These are phyloP conservation scores for Fringilla coelebs DNA, from an alignment of 2,797 vertebrate species.

Conservation along the genomic window DNA sequence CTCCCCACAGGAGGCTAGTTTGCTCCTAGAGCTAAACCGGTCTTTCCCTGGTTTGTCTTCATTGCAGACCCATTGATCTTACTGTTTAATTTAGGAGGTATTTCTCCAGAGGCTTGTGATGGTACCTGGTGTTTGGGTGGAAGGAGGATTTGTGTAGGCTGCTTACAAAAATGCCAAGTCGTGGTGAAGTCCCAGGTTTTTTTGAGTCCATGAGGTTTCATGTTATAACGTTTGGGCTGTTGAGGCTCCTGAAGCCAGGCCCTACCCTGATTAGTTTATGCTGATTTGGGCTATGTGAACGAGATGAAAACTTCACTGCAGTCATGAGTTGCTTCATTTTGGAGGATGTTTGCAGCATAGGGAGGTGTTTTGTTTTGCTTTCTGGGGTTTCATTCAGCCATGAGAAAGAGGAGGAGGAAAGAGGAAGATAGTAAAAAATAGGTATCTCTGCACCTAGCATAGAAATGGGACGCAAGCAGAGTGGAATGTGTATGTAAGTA, in stretches of 20 bases:
- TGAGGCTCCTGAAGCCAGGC: neutral
- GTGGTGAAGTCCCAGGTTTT: neutral
- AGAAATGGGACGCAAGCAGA: neutral
- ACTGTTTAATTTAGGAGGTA: neutral
- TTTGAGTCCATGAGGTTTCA: neutral
- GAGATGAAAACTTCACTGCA: neutral
- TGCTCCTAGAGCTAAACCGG: neutral
- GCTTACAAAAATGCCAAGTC: neutral
- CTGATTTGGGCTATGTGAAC: neutral
- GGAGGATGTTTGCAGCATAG: neutral
- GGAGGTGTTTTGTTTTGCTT: neutral
- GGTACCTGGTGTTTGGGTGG: neutral
- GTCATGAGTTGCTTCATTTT: neutral
- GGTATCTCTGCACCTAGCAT: neutral
- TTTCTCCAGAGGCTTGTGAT: neutral
- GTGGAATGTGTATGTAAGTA: neutral
- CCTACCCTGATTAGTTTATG: neutral
- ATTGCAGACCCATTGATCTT: neutral
- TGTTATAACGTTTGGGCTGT: neutral
- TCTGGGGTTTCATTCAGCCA: neutral
- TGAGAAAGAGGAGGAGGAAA: neutral
- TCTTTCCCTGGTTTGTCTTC: neutral
- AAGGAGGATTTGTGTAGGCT: neutral
- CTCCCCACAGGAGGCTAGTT: neutral
- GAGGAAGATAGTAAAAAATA: neutral